Evolutionary conservation across 2,113 vertebrate genomes (phyloP).

Genomic region (Bettongia penicillata): DNA sequence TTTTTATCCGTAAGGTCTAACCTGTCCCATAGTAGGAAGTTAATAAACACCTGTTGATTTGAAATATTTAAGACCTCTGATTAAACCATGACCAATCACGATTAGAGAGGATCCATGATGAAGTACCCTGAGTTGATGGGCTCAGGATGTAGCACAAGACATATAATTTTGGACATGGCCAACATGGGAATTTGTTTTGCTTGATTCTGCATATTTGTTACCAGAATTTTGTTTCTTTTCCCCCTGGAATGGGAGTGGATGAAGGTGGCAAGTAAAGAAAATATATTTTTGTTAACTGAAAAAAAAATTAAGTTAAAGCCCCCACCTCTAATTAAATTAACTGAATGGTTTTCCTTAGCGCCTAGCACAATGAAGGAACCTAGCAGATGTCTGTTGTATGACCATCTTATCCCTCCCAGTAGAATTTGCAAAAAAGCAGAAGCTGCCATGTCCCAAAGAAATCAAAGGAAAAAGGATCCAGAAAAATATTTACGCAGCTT

Average conservation of each 20-base stretch:
- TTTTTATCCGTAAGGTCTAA: too few species aligned
- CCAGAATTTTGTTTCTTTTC: not conserved
- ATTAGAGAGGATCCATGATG: too few species aligned
- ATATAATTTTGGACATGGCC: too few species aligned
- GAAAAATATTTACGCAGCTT: not conserved
- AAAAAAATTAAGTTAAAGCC: not conserved
- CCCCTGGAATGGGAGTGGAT: not conserved
- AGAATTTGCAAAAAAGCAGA: not conserved
- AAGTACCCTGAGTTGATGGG: too few species aligned
- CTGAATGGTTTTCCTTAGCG: not conserved
- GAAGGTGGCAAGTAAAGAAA: too few species aligned
- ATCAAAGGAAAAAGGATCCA: not conserved
- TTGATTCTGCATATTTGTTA: not conserved
- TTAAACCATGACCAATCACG: too few species aligned
- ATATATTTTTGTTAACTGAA: not conserved
- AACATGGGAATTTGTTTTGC: not conserved
- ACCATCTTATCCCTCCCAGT: not conserved
- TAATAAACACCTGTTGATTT: too few species aligned
- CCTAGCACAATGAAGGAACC: not conserved
- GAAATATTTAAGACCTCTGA: too few species aligned
- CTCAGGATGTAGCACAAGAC: too few species aligned
- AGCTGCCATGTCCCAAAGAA: not conserved
- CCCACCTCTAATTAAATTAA: not conserved
- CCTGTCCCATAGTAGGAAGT: too few species aligned
- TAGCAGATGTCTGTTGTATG: not conserved